Percentiles rank a stretch among this genome's conserved stretches.
phyloP scores from a whole-genome alignment of 2,888 invertebrate genomes.

The Bembecia ichneumoniformis region DNA sequence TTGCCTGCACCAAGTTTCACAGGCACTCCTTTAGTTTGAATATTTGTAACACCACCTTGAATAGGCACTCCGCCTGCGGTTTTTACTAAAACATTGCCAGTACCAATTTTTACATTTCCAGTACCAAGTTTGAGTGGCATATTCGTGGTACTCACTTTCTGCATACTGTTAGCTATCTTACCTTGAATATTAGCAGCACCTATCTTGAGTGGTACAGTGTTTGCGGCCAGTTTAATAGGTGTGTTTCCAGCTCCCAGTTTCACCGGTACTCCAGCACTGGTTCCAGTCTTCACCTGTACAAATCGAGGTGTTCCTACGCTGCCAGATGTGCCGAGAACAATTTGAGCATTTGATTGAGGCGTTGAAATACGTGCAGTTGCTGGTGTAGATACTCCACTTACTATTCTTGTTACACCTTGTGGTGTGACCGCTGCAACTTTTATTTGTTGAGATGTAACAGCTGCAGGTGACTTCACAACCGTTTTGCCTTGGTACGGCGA shows the following conservation, averaged over 20 bases:
- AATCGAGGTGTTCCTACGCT: slow-evolving; percentile 46
- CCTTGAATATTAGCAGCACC: slow-evolving; percentile 55
- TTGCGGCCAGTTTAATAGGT: slow-evolving; percentile 53
- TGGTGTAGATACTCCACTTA: slow-evolving; percentile 51
- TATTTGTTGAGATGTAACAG: slow-evolving; percentile 50
- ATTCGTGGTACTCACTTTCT: slow-evolving; percentile 42
- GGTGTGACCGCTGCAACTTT: slow-evolving; percentile 59
- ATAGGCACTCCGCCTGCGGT: slow-evolving; percentile 52
- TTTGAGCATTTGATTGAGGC: slow-evolving; percentile 49
- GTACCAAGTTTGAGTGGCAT: slow-evolving; percentile 57
- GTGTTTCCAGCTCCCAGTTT: slow-evolving; percentile 49
- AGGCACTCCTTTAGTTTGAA: slow-evolving; percentile 52
- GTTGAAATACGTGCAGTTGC: slow-evolving; percentile 45
- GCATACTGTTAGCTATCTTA: slow-evolving; percentile 44
- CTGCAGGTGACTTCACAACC: slow-evolving; percentile 34
- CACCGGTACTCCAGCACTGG: slow-evolving; percentile 41
- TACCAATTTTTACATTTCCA: slow-evolving; percentile 61
- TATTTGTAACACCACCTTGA: slow-evolving; percentile 41
- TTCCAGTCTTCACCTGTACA: slow-evolving; percentile 58
- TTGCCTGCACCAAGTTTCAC: slow-evolving; percentile 54
- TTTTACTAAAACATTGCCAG: slow-evolving; percentile 61
- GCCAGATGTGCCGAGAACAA: slow-evolving; percentile 45
- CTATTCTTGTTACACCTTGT: slow-evolving; percentile 56
- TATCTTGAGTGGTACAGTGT: slow-evolving; percentile 52
- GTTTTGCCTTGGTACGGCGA: slow-evolving; percentile 42